These are phyloP conservation scores for Andrena trimmerana DNA, from an alignment of 2,888 invertebrate species.

Conservation along the genomic window DNA sequence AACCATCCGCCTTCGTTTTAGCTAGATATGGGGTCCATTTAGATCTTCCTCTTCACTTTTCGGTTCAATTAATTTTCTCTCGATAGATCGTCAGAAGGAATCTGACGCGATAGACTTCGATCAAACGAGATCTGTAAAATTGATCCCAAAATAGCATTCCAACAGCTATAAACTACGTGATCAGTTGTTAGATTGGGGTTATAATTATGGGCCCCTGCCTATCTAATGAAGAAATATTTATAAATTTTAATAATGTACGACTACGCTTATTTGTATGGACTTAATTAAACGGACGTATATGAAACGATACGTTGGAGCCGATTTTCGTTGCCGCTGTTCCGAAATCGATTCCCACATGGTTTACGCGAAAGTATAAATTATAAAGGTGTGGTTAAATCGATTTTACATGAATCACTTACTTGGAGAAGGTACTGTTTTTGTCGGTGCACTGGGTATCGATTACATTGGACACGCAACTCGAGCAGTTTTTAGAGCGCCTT, in stretches of 20 bases:
- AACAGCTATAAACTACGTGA: too few relatives aligned
- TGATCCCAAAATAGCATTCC: too few relatives aligned
- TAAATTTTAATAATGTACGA: too few relatives aligned
- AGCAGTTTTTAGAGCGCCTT: background rate
- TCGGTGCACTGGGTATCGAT: constrained; percentile 31
- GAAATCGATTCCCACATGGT: constrained; percentile 5
- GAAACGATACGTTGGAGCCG: background rate
- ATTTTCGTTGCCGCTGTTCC: background rate
- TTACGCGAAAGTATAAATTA: background rate
- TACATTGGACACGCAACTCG: background rate
- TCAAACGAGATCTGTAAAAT: too few relatives aligned
- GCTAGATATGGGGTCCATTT: background rate
- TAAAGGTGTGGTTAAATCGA: constrained; percentile 37
- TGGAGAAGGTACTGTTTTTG: constrained; percentile 16
- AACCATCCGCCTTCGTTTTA: background rate
- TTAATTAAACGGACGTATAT: too few relatives aligned
- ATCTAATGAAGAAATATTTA: too few relatives aligned
- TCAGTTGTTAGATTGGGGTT: too few relatives aligned
- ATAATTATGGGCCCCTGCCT: too few relatives aligned
- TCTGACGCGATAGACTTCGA: too few relatives aligned
- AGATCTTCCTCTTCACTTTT: constrained; percentile 20
- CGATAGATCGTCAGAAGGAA: background rate
- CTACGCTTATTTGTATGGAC: too few relatives aligned
- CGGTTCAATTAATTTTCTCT: background rate
- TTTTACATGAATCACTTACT: constrained; percentile 41